Evolutionary conservation across 2,797 vertebrate species (phyloP).

Genomic region (Champsocephalus esox): DNA sequence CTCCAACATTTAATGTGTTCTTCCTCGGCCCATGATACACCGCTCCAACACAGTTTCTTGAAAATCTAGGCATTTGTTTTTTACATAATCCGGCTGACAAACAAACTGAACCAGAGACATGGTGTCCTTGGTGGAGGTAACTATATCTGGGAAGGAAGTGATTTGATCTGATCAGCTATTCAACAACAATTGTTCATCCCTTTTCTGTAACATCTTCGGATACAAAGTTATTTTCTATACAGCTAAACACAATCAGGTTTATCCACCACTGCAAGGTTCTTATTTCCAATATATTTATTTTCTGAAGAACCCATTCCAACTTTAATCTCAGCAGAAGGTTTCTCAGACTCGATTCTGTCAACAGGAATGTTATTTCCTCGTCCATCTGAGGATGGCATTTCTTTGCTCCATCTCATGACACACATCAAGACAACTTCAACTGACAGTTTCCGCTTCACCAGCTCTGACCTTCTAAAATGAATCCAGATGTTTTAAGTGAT

Average conservation of each 20-base stretch:
- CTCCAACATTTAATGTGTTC: too few relatives aligned
- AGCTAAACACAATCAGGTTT: slow-evolving; percentile 25
- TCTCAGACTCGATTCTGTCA: slow-evolving; percentile 59
- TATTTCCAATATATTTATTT: slow-evolving; percentile 17
- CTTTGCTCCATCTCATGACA: slow-evolving; percentile 71
- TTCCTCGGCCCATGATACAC: too few relatives aligned
- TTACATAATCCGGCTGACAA: too few relatives aligned
- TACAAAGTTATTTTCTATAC: background rate
- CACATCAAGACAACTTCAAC: slow-evolving; percentile 70
- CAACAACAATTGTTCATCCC: background rate
- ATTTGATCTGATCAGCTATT: slow-evolving; percentile 27
- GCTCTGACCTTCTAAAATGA: slow-evolving; percentile 79
- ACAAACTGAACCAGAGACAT: too few relatives aligned
- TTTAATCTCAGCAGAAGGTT: slow-evolving; percentile 42
- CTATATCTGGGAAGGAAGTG: background rate
- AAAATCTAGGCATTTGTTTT: too few relatives aligned
- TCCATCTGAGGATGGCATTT: slow-evolving; percentile 75
- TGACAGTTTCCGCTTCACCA: slow-evolving; percentile 67
- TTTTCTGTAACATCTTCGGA: slow-evolving; percentile 6
- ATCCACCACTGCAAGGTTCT: background rate
- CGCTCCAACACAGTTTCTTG: too few relatives aligned
- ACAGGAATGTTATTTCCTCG: slow-evolving; percentile 71
- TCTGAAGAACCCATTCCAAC: slow-evolving; percentile 5
- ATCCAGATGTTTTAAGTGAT: slow-evolving; percentile 81
- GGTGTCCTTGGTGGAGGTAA: background rate